Conservation (phyloP, 2,888 invertebrate species). For the Tricholauxania praeusta region DNA sequence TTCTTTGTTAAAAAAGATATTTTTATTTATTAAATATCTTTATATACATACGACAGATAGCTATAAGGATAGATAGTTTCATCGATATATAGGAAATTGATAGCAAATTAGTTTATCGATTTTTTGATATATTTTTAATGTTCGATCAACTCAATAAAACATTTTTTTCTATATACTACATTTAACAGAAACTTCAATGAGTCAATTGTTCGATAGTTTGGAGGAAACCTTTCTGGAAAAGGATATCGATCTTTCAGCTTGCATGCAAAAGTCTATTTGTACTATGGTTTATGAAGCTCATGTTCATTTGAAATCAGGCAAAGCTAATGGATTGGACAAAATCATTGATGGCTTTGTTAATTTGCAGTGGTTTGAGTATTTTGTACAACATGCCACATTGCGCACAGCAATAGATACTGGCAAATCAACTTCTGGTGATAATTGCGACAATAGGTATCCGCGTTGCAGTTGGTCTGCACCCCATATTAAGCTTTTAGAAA, state of each 20-base stretch:
- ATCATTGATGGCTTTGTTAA: conserved; percentile 70
- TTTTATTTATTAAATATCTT: too few relatives aligned
- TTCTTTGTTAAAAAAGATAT: too few relatives aligned
- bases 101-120: too few relatives aligned
- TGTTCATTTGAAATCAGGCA: conserved; percentile 55
- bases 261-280: conserved; percentile 74
- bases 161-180: neutral
- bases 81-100: too few relatives aligned
- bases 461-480: conserved; percentile 67
- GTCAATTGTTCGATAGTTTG: conserved; percentile 66
- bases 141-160: neutral
- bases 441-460: conserved; percentile 68
- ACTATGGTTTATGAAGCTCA: conserved; percentile 67
- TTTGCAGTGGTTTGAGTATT: conserved; percentile 67
- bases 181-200: conserved; percentile 54
- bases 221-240: conserved; percentile 71
- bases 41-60: too few relatives aligned
- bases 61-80: too few relatives aligned
- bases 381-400: conserved; percentile 70
- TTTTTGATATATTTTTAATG: too few relatives aligned
- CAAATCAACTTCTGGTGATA: conserved; percentile 53
- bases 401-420: conserved; percentile 71
- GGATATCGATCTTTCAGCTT: conserved; percentile 74
- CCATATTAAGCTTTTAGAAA: conserved; percentile 52
- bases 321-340: conserved; percentile 69